Base-by-base conservation (phyloP, 1,140 invertebrate genomes). In the Drosophila grimshawi region DNA sequence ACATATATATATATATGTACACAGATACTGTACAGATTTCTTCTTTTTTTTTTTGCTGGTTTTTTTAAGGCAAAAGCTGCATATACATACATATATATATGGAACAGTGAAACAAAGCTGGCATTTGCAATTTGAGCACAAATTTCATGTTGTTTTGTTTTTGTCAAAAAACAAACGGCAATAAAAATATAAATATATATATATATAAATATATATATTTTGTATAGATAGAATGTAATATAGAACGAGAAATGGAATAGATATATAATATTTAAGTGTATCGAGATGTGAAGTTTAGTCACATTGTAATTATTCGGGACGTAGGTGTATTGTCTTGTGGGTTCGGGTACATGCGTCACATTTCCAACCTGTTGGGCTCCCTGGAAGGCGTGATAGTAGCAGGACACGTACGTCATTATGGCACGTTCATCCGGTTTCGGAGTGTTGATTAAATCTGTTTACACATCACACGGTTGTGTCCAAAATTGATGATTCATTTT, bases 311-410 rank as follows among this genome's bases (percentile, higher is more conserved):
- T 91, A 88, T 91, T 88, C 89, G 91, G 89, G 89, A 92, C 89
- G 91, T 92, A 92, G 90, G 90, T 91, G 91, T 92, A 92, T 92
- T 91, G 81, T 92, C 91, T 91, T 92, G 92, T 91, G 89, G 92
- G 91, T 92, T 92, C 90, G 90, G 92, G 90, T 91, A 92, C 88
- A 92, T 93, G 94, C 93, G 93, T 93, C 93, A 93, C 92, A 93
- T 93, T 93, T 91, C 92, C 93, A 95, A 99, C 98, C 97, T 98
- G 97, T 94, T 98, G 97, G 90, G 97, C 97, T 94, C 97, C 98
- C 95, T 98, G 97, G 96, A 99, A 98, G 93, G 98, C 98, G 94
- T 99, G 98, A 95, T 99, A 99, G 95, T 98, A 99, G 95, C 98
- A 99, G 93, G 98, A 98, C 93, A 99, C 98, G 93, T 99, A 99